A percentile compares a stretch with the other conserved stretches of the same genome.
These are phyloP conservation scores for Cosmopolites sordidus DNA, from an alignment of 2,888 invertebrate species.

Conservation along the genomic window DNA sequence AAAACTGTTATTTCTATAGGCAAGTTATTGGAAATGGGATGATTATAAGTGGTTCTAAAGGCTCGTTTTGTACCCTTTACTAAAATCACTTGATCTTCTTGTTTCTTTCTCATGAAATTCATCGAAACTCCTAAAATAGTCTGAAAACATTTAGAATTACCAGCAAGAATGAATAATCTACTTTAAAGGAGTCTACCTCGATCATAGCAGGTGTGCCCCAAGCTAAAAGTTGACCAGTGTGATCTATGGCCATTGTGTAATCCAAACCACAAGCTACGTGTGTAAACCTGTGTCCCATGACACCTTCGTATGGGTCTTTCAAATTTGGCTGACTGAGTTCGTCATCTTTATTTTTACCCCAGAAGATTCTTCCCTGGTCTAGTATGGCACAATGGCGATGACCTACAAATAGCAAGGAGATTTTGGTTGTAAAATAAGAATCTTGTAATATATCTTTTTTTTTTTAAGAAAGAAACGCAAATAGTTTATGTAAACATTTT, in stretches of 20 bases:
- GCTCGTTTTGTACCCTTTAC: conserved; percentile 70
- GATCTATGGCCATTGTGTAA: conserved; percentile 67
- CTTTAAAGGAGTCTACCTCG: conserved; percentile 53
- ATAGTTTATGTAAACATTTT: neutral
- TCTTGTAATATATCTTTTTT: conserved; percentile 26
- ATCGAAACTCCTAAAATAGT: conserved; percentile 53
- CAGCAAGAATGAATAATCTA: neutral
- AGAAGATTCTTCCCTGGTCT: conserved; percentile 49
- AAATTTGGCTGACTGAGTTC: conserved; percentile 74
- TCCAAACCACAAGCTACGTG: conserved; percentile 70
- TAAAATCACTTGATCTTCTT: conserved; percentile 58
- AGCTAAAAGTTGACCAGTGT: conserved; percentile 63
- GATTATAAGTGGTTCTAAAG: conserved; percentile 58
- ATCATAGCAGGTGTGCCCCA: conserved; percentile 71
- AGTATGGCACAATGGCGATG: conserved; percentile 68
- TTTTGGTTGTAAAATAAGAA: too few species aligned
- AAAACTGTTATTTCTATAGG: conserved; percentile 47
- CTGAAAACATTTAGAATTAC: conserved; percentile 42
- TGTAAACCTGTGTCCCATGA: conserved; percentile 41
- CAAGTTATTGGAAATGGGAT: conserved; percentile 39
- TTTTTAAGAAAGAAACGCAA: too few species aligned
- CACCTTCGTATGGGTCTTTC: conserved; percentile 39
- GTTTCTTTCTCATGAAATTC: conserved; percentile 52
- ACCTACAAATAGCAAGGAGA: conserved; percentile 49
- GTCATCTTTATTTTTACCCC: conserved; percentile 88